Base-by-base conservation (phyloP, 2,113 vertebrate species). In the Promerops cafer region DNA sequence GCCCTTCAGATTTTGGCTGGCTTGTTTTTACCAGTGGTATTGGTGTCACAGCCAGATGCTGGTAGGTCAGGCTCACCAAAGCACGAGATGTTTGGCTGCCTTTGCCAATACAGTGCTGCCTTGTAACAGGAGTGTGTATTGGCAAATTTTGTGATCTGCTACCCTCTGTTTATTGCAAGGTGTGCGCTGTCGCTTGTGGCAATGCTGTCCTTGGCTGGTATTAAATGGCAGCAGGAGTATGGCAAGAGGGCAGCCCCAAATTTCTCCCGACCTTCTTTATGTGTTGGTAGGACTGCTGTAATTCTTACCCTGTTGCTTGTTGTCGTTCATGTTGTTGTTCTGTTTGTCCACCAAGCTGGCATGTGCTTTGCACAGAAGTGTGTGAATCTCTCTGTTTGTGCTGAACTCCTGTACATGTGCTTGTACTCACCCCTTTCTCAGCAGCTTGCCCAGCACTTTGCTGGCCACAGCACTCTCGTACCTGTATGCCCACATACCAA, bases 221-320 rank as follows among this genome's bases (percentile, higher is more conserved):
- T 78, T 90, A 91, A 93, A 77, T 84, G 69, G 56, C 84, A 93
- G 80, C 64, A 81, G 77, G 54, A 94, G 30, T 79, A 26, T 68
- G 85, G 75, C 52, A 82, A 82, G 70, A 71, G 85, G 75, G 82
- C 70, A 94, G 75, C 74, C 88, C 61, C 69, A 82, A 39, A 85
- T 92, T 94, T 84, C 78, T 95, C 57, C 61, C 0, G 13, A 27
- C 86, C 65, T 94, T 28, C 56, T 82, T 87, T 92, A 66, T 94
- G 85, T 74, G 78, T 94, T 92, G 82, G 82, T 90, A 83, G 79
- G 83, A 88, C 53, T 78, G 80, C 83, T 84, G 72, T 63, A 76
- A 78, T 78, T 84, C 87, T 91, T 95, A 70, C 10, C 68, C 57
- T 60, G 70, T 60, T 89, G 76, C 40, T 92, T 44, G 21, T 40